Percentiles rank a stretch among this genome's conserved stretches.
Conservation (phyloP, 2,797 vertebrate genomes). For the Notolepis coatsorum region DNA sequence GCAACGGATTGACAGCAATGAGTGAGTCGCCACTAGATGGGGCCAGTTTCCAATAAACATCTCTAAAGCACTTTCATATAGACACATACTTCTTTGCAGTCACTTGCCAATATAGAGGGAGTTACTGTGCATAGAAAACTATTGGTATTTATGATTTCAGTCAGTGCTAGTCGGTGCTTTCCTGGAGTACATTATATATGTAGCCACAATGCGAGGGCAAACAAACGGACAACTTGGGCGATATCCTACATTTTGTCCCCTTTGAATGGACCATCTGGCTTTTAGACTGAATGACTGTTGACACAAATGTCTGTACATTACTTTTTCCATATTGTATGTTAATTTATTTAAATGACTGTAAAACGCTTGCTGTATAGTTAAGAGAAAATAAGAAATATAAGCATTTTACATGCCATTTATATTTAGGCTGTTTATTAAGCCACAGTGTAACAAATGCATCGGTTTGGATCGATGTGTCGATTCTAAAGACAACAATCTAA, state of each 20-base stretch:
- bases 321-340: conserved; percentile 66
- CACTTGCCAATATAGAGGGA: conserved; percentile 9
- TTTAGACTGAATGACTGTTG: conserved; percentile 61
- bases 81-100: conserved; percentile 34
- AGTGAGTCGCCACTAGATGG: conserved; percentile 35
- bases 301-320: conserved; percentile 71
- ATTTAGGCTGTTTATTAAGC: too few species aligned
- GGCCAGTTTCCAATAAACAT: conserved; percentile 30
- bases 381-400: conserved; percentile 65
- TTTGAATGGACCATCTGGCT: conserved; percentile 50
- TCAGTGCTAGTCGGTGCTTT: conserved; percentile 54
- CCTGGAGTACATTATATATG: conserved; percentile 25
- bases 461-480: too few species aligned
- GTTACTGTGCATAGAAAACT: not conserved
- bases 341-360: conserved; percentile 69
- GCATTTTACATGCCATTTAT: conserved; percentile 53
- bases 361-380: conserved; percentile 63
- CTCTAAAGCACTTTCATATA: conserved; percentile 20
- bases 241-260: conserved; percentile 45
- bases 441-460: too few species aligned
- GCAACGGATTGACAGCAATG: conserved; percentile 25
- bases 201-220: conserved; percentile 36
- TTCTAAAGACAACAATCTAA: too few species aligned
- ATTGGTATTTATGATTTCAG: not conserved
- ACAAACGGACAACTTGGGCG: conserved; percentile 32